phyloP scores from a whole-genome alignment of 2,113 vertebrate species.

The Jacana jacana region DNA sequence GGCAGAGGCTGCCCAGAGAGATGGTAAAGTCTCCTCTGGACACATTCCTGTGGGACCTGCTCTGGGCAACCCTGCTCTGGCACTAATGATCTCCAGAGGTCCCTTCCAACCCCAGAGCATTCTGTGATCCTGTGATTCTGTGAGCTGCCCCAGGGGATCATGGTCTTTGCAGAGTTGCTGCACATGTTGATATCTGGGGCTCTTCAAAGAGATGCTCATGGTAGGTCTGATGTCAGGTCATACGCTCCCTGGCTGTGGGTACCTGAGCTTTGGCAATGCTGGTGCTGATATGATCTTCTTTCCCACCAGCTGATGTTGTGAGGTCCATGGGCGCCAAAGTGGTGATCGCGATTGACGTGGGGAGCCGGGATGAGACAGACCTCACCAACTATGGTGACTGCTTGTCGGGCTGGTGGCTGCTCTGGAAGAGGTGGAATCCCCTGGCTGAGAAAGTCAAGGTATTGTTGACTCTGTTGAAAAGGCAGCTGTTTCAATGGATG shows the following conservation, averaged over 20 bases:
- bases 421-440: conserved; percentile 94
- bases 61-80: no score
- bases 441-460: conserved; percentile 90
- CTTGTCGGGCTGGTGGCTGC: conserved; percentile 92
- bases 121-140: no score
- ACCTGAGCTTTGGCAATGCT: not conserved
- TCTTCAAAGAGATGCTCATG: rapidly evolving
- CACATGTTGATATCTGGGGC: not conserved
- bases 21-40: no score
- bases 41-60: no score
- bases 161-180: not conserved
- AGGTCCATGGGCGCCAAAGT: conserved; percentile 91
- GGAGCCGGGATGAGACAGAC: conserved; percentile 87
- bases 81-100: no score
- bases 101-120: no score
- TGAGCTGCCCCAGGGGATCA: not conserved
- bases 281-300: not conserved
- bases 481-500: not conserved
- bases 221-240: rapidly evolving
- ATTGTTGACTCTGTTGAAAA: not conserved
- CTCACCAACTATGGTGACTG: conserved; percentile 92
- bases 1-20: no score
- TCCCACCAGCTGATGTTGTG: conserved; percentile 84
- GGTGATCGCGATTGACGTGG: conserved; percentile 90
- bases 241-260: rapidly evolving